Conservation (phyloP, 2,888 invertebrate genomes). For the Rhimphoctona megacephalus region DNA sequence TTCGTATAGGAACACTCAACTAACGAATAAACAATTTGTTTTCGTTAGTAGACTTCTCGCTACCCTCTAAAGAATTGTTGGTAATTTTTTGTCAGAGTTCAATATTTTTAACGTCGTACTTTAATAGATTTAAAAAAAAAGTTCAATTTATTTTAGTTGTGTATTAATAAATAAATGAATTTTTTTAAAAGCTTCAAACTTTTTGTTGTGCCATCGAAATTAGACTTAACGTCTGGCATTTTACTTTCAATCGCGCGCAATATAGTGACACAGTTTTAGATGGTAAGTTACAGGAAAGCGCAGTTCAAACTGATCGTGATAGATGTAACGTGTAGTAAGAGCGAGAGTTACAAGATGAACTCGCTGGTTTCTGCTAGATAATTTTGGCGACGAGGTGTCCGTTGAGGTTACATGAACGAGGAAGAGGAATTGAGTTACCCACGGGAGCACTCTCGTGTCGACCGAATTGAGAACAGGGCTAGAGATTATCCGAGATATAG, state of each 20-base stretch:
- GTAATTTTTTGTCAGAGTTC: not conserved
- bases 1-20: not conserved
- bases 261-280: not conserved
- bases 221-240: not conserved
- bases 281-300: conserved; percentile 1
- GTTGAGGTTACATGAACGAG: conserved; percentile 71
- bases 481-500: conserved; percentile 79
- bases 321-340: conserved; percentile 4
- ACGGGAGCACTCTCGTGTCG: conserved; percentile 76
- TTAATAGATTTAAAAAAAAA: no score
- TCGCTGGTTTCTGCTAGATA: conserved; percentile 33
- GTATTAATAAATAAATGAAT: not conserved
- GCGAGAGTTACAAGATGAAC: conserved; percentile 34
- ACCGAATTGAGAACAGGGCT: conserved; percentile 77
- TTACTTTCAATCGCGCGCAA: not conserved
- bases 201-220: not conserved
- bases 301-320: conserved; percentile 26
- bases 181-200: not conserved
- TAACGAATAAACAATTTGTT: not conserved
- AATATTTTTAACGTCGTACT: not conserved
- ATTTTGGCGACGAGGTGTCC: conserved; percentile 65
- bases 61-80: not conserved
- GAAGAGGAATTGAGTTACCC: conserved; percentile 76
- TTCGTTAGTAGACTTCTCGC: not conserved
- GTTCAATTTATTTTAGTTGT: no score